Evolutionary conservation across 2,888 invertebrate species (phyloP), one percentile per base, ranked within the genome.

Genomic region (Pediacus dermestoides): DNA sequence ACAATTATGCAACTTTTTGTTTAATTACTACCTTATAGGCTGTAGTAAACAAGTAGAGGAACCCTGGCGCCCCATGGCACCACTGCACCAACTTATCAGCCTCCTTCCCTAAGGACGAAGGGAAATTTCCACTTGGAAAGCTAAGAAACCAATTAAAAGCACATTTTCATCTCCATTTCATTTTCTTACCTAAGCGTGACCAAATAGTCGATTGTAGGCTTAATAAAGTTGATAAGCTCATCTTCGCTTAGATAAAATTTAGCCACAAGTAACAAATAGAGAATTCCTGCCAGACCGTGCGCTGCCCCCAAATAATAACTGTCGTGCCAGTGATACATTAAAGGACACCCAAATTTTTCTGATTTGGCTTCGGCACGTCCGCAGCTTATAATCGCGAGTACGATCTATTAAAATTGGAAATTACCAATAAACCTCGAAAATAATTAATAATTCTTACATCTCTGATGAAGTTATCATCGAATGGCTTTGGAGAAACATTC

Each of bases 41-140:
- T 50, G 77, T 68, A 46, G 76, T 67, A 52, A 81, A 85, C 52
- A 88, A 69, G 52, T 83, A 79, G 8, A 88, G 75, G 71, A 87
- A 85, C 22, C 91, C 91, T 10, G 92, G 88, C 12, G 91, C 88
- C n/a, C 93, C 93, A 64, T 93, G 92, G 69, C 93, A 93, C 92
- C 92, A 93, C 57, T 93, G 93, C 11, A 93, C 81, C 45, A 91
- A 74, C 66, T 77, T 80, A 64, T 93, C 92, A 16, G 75, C 70
- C 27, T 68, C 70, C 46, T 77, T 82, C 14, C 78, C 82, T 15
- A 85, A 52, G 0, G 89, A 89, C 0, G 90, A 89, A 1, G 87
- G 87, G 62, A 82, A 85, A 69, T 87, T 87, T 2, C 82, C 82
- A 52, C 78, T 78, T 6, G 74, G 59, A 57, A 75, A 81, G 39